These are phyloP conservation scores for Achroia grisella DNA, from an alignment of 1,140 invertebrate species.

Conservation along the genomic window DNA sequence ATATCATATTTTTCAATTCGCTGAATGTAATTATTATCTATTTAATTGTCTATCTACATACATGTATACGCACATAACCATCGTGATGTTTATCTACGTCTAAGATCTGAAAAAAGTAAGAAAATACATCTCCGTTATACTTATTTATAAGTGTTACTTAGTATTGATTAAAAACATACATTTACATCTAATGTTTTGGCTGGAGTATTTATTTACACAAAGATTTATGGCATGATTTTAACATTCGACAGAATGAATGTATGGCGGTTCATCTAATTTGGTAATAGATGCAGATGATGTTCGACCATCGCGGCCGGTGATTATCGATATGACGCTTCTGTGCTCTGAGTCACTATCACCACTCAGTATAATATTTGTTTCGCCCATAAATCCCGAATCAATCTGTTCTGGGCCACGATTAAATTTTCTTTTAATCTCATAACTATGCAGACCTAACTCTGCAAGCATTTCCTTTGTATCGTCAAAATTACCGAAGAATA, in stretches of 20 bases:
- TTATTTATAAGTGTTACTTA: too few relatives aligned
- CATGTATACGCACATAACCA: background rate
- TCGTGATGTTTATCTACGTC: background rate
- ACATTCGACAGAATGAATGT: conserved; percentile 55
- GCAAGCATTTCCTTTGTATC: conserved; percentile 62
- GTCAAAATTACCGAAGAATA: conserved; percentile 81
- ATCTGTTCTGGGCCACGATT: conserved; percentile 43
- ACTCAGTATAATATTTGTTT: conserved; percentile 61
- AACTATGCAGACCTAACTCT: conserved; percentile 42
- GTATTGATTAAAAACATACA: too few relatives aligned
- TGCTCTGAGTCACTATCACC: conserved; percentile 67
- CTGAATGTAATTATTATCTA: conserved; percentile 8
- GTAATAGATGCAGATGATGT: conserved; percentile 42
- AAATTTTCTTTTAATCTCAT: conserved; percentile 25
- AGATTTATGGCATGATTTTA: conserved; percentile 15
- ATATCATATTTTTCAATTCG: conserved; percentile 8
- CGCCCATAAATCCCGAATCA: conserved; percentile 58
- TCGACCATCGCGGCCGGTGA: conserved; percentile 48
- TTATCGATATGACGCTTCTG: conserved; percentile 63
- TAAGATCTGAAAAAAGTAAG: too few relatives aligned
- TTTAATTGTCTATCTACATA: too few relatives aligned
- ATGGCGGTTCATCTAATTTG: conserved; percentile 51
- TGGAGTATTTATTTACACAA: background rate
- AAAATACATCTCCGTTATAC: too few relatives aligned
- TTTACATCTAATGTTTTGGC: background rate